These are phyloP conservation scores for Vimba vimba DNA, from an alignment of 2,113 vertebrate genomes.

Conservation along the genomic window DNA sequence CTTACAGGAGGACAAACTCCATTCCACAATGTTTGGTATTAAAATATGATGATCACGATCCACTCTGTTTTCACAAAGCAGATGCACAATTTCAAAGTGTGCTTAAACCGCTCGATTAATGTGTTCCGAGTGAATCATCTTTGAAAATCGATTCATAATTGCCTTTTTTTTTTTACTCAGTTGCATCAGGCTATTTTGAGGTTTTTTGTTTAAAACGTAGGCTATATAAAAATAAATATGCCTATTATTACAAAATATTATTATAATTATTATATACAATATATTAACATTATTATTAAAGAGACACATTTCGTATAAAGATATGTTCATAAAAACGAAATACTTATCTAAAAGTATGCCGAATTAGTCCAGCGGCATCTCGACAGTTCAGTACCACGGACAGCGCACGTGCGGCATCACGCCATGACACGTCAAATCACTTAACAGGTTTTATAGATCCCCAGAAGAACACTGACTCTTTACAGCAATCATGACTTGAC, in stretches of 20 bases:
- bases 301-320: background rate
- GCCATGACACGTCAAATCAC: background rate
- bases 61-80: background rate
- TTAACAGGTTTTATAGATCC: background rate
- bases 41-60: background rate
- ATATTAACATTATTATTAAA: background rate
- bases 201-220: background rate
- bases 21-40: background rate
- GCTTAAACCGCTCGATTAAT: background rate
- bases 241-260: background rate
- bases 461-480: background rate
- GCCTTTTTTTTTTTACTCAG: background rate
- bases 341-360: background rate
- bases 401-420: constrained; percentile 64
- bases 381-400: constrained; percentile 78
- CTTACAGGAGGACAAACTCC: background rate
- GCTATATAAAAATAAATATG: too few species aligned
- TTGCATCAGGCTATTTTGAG: background rate
- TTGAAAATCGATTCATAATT: background rate
- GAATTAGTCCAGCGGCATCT: background rate
- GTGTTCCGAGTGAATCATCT: background rate
- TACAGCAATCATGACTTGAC: background rate
- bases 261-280: too few species aligned
- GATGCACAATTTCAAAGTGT: background rate
- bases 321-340: background rate